Conservation (phyloP, 1,140 invertebrate species). For the Trinorchestia longiramus region DNA sequence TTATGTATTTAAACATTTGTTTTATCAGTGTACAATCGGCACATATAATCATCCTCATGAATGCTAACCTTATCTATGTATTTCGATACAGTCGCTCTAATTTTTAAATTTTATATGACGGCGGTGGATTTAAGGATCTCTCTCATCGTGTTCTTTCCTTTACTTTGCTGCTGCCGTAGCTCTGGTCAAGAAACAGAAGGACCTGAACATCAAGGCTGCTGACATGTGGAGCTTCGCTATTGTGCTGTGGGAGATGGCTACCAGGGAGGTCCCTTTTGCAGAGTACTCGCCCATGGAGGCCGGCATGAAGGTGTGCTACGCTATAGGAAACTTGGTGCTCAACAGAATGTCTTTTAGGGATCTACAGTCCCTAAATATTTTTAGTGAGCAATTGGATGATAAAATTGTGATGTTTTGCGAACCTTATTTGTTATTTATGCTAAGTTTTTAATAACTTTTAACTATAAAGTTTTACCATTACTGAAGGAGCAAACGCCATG, state of each 20-base stretch:
- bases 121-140: neutral
- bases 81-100: neutral
- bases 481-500: too few relatives aligned
- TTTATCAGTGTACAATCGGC: too few relatives aligned
- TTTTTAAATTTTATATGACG: neutral
- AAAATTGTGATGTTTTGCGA: too few relatives aligned
- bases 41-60: neutral
- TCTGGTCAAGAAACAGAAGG: constrained; percentile 85
- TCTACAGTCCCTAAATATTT: too few relatives aligned
- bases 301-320: constrained; percentile 88
- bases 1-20: too few relatives aligned
- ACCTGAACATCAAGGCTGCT: constrained; percentile 94
- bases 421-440: too few relatives aligned
- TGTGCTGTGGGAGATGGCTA: constrained; percentile 96
- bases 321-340: too few relatives aligned
- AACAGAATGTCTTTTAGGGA: too few relatives aligned
- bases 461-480: too few relatives aligned
- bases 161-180: constrained; percentile 73
- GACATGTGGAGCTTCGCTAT: constrained; percentile 99
- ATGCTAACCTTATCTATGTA: too few relatives aligned
- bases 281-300: constrained; percentile 97
- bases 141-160: neutral
- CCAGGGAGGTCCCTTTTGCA: constrained; percentile 96
- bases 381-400: too few relatives aligned
- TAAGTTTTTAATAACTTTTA: too few relatives aligned